Percentiles rank a stretch among this genome's conserved stretches.
Evolutionary conservation across 2,113 vertebrate species (phyloP).

Genomic region (Callospermophilus lateralis): DNA sequence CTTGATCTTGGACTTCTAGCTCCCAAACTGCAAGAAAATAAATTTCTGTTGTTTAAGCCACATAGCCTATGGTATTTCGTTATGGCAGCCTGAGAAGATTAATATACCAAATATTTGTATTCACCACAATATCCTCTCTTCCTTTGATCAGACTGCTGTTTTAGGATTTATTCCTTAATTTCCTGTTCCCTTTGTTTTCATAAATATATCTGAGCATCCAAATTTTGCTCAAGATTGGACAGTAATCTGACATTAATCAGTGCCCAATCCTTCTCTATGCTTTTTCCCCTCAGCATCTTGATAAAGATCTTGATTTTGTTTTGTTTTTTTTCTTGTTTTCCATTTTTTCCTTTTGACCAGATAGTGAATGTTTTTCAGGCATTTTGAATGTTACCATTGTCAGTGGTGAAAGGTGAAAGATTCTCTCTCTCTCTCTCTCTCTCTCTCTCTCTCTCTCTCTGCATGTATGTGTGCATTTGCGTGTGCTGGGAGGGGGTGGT

Average conservation of each 20-base stretch:
- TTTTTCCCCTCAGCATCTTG: not conserved
- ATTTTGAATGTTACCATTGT: constrained; percentile 61
- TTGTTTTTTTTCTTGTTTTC: not conserved
- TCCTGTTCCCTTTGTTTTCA: constrained; percentile 35
- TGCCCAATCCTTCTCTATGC: constrained; percentile 16
- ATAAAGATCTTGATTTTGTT: constrained; percentile 31
- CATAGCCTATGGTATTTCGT: not conserved
- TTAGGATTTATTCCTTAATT: constrained; percentile 52
- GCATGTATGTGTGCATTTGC: not conserved
- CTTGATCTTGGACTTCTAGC: not conserved
- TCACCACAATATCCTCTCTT: constrained; percentile 35
- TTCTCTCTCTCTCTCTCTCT: not conserved
- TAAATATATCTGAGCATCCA: constrained; percentile 50
- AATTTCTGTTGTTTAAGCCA: not conserved
- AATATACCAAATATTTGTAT: not conserved
- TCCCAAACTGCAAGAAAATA: not conserved
- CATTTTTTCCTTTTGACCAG: not conserved
- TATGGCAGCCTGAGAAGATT: not conserved
- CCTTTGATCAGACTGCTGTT: constrained; percentile 36
- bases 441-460: not conserved
- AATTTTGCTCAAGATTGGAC: constrained; percentile 51
- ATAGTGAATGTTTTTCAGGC: constrained; percentile 36
- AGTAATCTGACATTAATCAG: constrained; percentile 27
- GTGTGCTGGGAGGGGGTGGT: not conserved
- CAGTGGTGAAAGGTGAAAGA: not conserved